These are phyloP conservation scores for Oryzias dopingdopingensis DNA, from an alignment of 2,797 vertebrate species.

Conservation along the genomic window DNA sequence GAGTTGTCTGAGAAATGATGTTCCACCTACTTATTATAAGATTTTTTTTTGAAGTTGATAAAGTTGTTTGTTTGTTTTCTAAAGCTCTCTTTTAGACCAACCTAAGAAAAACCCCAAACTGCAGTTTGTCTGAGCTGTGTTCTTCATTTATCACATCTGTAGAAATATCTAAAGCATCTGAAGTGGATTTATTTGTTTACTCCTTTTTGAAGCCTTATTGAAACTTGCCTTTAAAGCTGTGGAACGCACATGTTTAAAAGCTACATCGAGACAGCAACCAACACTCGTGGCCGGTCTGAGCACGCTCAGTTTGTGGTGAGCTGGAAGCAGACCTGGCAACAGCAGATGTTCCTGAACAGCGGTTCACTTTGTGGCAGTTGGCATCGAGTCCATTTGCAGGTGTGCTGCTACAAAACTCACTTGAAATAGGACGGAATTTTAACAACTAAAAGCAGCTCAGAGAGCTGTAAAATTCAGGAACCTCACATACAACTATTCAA, in stretches of 20 bases:
- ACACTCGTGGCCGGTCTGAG: slow-evolving; percentile 2
- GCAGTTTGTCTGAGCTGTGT: too few relatives aligned
- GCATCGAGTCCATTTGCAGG: slow-evolving; percentile 42
- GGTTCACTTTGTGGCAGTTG: slow-evolving; percentile 21
- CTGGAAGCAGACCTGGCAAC: slow-evolving; percentile 46
- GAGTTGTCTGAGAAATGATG: background rate
- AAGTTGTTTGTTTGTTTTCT: background rate
- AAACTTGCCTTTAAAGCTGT: slow-evolving; percentile 40
- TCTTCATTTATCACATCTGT: background rate
- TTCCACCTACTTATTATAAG: background rate
- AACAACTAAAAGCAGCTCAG: slow-evolving; percentile 36
- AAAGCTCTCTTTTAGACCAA: too few relatives aligned
- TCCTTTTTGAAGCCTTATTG: slow-evolving; percentile 32
- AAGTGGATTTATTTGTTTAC: slow-evolving; percentile 1
- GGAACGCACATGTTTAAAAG: slow-evolving; percentile 27
- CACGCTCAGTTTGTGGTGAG: slow-evolving; percentile 1
- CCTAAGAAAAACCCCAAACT: too few relatives aligned
- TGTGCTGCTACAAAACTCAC: slow-evolving; percentile 20
- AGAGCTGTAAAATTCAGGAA: slow-evolving; percentile 59
- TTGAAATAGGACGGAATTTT: slow-evolving; percentile 24
- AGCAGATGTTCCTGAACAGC: slow-evolving; percentile 53
- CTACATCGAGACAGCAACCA: background rate
- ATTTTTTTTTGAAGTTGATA: background rate
- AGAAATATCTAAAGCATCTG: background rate
- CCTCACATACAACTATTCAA: slow-evolving; percentile 35